Evolutionary conservation across 2,113 vertebrate species (phyloP).

Genomic region (Strigops habroptila): DNA sequence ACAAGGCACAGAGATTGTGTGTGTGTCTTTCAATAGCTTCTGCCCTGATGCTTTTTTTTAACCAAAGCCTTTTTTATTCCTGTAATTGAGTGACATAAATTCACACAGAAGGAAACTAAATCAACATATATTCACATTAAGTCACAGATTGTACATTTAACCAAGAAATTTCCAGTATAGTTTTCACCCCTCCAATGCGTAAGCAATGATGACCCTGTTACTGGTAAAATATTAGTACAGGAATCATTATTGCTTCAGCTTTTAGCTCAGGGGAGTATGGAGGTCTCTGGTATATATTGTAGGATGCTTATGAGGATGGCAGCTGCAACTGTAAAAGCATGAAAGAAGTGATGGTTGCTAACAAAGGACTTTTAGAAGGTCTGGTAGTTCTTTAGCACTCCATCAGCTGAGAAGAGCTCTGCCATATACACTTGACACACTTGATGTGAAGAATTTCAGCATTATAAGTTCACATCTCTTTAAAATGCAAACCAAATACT

Average conservation of each 20-base stretch:
- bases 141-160: not conserved
- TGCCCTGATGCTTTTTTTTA: not conserved
- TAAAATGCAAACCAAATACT: not conserved
- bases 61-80: not conserved
- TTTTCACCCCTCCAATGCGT: not conserved
- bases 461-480: not conserved
- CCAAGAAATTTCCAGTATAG: not conserved
- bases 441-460: not conserved
- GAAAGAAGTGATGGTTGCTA: not conserved
- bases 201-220: not conserved
- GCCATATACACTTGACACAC: not conserved
- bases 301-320: not conserved
- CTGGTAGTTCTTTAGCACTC: not conserved
- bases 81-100: not conserved
- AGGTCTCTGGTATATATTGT: not conserved
- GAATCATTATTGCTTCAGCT: not conserved
- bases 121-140: not conserved
- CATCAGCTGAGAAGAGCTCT: not conserved
- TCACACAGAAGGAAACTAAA: not conserved
- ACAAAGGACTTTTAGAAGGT: not conserved
- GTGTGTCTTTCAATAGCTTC: not conserved
- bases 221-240: not conserved
- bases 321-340: not conserved
- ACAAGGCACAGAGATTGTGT: not conserved
- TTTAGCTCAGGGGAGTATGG: not conserved